Base-by-base conservation (phyloP, 2,797 vertebrate genomes). In the Sparidentex hasta region DNA sequence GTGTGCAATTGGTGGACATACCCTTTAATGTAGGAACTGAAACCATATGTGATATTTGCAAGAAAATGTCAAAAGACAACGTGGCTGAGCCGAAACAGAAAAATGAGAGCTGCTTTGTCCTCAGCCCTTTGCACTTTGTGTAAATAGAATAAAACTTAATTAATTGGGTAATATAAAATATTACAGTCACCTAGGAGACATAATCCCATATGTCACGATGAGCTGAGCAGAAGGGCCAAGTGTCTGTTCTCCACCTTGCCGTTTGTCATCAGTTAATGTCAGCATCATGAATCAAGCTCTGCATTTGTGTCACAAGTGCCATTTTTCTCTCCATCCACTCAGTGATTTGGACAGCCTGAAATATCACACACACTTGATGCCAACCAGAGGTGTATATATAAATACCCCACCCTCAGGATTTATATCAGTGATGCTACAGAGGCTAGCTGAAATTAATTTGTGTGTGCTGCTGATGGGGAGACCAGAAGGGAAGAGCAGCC, bases 261-360 rank as follows among this genome's bases (percentile, higher is more conserved):
- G 48, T 81, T 74, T 82, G 78, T 84, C 80, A 64, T 46, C 81
- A 8, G 62, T 72, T 87, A 87, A 86, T 87, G 80, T 76, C 85
- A 67, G 61, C 58, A 9, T 18, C 67, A 61, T 88, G 63, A 87
- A 82, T 90, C 86, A 84, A 44, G 54, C 27, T 65, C 64, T 18
- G 21, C 70, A 65, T 79, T 85, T 78, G 70, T 83, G 74, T 72
- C 84, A 71, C 63, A 61, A 25, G 63, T 17, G 46, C 65, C 70
- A 73, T 87, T 78, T 76, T 81, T 67, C 52, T 70, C 68, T 65
- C 71, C 46, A 50, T 84, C 75, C 75, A 54, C 72, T 78, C 71
- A 50, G 27, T 68, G 72, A 74, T 71, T 79, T 59, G 41, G 67
- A 84, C 71, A 57, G 67, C 51, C 66, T 76, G 74, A 85, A 74